These are phyloP conservation scores for Globodera rostochiensis DNA, from an alignment of 1,140 invertebrate species.

Conservation along the genomic window DNA sequence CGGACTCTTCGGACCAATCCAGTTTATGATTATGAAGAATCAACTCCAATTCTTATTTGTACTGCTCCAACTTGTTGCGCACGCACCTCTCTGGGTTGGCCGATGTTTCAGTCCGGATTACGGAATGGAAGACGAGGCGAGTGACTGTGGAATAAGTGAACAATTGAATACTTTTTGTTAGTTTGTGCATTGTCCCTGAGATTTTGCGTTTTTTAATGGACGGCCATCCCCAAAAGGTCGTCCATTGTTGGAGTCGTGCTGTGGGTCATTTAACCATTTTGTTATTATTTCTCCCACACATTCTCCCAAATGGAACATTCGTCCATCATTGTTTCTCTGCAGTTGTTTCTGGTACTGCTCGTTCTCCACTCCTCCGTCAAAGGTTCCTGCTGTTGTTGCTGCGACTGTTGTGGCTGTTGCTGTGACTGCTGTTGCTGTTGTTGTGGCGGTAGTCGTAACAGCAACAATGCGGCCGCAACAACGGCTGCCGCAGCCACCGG, in stretches of 20 bases:
- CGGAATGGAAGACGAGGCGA: too few species aligned
- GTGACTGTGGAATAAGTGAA: too few species aligned
- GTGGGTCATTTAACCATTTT: not conserved
- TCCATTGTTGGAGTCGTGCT: not conserved
- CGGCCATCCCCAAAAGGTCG: not conserved
- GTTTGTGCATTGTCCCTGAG: too few species aligned
- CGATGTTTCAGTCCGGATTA: too few species aligned
- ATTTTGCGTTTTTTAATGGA: not conserved
- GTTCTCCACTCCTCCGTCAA: not conserved
- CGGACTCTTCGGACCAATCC: too few species aligned
- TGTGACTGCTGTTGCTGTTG: constrained; percentile 10
- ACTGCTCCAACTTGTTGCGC: too few species aligned
- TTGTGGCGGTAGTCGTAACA: not conserved
- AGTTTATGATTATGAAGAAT: too few species aligned
- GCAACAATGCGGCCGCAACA: not conserved
- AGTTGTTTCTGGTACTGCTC: constrained; percentile 10
- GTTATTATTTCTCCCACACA: not conserved
- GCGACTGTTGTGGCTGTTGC: constrained; percentile 15
- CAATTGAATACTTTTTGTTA: too few species aligned
- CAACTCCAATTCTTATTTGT: too few species aligned
- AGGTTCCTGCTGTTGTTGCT: constrained; percentile 14
- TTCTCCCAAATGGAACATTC: constrained; percentile 6
- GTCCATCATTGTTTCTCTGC: not conserved
- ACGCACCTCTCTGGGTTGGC: too few species aligned
- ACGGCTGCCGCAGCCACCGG: not conserved